Evolutionary conservation across 2,888 invertebrate species (phyloP), one percentile per base, ranked within the genome.

Genomic region (Eupithecia centaureata): DNA sequence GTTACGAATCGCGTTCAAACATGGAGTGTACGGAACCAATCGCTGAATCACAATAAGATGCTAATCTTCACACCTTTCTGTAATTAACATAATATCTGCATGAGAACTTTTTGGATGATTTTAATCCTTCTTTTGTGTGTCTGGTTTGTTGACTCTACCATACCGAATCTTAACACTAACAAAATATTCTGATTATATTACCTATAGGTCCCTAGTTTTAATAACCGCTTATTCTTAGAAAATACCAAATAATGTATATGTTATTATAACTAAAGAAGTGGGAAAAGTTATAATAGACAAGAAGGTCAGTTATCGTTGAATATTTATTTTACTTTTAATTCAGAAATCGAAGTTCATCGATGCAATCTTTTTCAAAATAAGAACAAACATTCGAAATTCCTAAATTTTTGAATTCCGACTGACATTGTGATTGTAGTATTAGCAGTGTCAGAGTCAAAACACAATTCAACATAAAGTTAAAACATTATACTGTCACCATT

Each of bases 21-120:
- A 91, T 82, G 74, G 82, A 90, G 91, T 87, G 85, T 72, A 82
- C 86, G 89, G 82, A 87, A 86, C 91, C 77, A 90, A 91, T 90
- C 85, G 80, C 72, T 74, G 82, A 86, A 88, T 88, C 88, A 89
- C 82, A 92, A 90, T 90, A 92, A 92, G 91, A 90, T 90, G 87
- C 83, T 91, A 92, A 92, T 91, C 92, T 91, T 83, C 78, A 89
- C 92, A 92, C 92, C 92, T 93, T 92, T 90, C 61, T 68, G n/a
- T 22, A 52, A 90, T 92, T 92, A 85, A 85, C 92, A 92, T 92
- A 88, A 85, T 86, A 77, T 87, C 74, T 25, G 75, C 82, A 70
- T 78, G 82, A 77, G 78, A 80, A 76, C 67, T 58, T 64, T 18
- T 62, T 51, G 25, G 30, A 25, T 33, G 30, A 12, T 65, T 33